Base-by-base conservation (phyloP, 2,888 invertebrate species). In the Ophion costatus region DNA sequence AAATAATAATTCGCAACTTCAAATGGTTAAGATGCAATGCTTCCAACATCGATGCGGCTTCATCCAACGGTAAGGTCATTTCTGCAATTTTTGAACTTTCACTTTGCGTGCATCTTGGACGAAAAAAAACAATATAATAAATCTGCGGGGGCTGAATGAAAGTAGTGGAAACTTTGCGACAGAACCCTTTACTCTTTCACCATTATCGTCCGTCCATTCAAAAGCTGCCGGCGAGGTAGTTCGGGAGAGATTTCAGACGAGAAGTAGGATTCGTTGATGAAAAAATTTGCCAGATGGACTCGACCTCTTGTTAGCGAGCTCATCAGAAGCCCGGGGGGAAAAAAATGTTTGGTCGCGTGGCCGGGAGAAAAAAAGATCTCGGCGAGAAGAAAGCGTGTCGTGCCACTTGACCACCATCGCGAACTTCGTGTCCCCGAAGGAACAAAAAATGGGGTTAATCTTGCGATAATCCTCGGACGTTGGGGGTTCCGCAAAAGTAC, bases 391-490 rank as follows among this genome's bases (percentile, higher is more conserved):
- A 79, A 74, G 84, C 66, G 73, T 14, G 38, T 14, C 51, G 10
- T 20, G 63, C 22, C 29, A 33, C 17, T 24, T 22, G 61, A 20
- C 69, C 64, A 22, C 38, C 61, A 64, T 45, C 66, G 85, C 59
- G 64, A 70, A 57, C 59, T 24, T 77, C 75, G 17, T 24, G 56
- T 45, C 57, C 66, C 42, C 9, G 63, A 33, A 20, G 75, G 59
- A 14, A 83, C 88, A 89, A 85, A 89, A 91, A 90, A 90, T 89
- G 80, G 90, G 90, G 90, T 92, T 90, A 90, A 90, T 90, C 89
- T 90, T 73, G 78, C 82, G 84, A 87, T 91, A 89, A 91, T 91
- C 91, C 89, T 45, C n/a, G 61, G 79, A 73, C 64, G n/a, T 22
- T 57, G 74, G 79, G 66, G 75, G 77, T 64, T 24, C 22, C 67